These are phyloP conservation scores for Hylia prasina DNA, from an alignment of 2,113 vertebrate genomes.

Conservation along the genomic window DNA sequence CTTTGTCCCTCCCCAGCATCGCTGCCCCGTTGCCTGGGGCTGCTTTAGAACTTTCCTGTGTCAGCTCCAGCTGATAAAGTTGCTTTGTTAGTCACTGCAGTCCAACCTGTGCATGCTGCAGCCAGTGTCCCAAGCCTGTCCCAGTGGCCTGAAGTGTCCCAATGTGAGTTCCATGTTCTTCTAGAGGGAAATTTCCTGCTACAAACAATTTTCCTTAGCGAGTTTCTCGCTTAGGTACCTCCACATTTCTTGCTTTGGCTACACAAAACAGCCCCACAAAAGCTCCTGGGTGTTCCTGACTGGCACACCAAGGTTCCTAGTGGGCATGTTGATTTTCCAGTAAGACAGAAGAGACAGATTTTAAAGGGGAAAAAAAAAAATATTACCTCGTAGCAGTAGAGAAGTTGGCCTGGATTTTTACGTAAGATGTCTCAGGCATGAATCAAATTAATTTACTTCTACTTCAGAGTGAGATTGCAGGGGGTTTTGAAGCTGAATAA, in stretches of 20 bases:
- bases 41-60: neutral
- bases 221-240: neutral
- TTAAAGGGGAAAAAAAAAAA: neutral
- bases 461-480: neutral
- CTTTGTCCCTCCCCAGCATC: neutral
- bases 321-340: neutral
- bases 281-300: neutral
- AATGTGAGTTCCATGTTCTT: neutral
- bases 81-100: neutral
- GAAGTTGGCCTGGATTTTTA: neutral
- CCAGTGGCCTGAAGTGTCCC: too few relatives aligned
- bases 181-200: neutral
- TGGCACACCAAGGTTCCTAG: neutral
- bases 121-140: too few relatives aligned
- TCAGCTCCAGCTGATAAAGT: neutral
- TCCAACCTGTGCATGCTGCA: neutral
- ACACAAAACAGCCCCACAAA: neutral
- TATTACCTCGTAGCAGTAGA: fast-evolving
- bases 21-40: fast-evolving
- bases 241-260: neutral
- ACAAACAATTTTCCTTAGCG: neutral
- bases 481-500: neutral
- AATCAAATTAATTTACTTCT: neutral
- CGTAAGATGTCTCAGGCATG: neutral
- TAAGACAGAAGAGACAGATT: neutral